These are phyloP conservation scores for Limenitis arthemis DNA, from an alignment of 2,888 invertebrate species.

Conservation along the genomic window DNA sequence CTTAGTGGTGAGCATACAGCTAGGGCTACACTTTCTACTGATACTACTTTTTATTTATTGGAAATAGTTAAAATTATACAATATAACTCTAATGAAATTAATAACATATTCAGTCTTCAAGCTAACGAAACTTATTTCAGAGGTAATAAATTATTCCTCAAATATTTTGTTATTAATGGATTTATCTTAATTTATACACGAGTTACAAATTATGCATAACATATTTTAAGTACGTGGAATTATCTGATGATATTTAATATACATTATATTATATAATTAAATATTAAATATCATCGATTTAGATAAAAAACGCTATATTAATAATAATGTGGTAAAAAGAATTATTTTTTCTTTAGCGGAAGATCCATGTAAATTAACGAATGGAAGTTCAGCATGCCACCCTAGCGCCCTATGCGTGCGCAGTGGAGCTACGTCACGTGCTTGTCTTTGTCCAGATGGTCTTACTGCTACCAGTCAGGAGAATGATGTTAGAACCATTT, in stretches of 20 bases:
- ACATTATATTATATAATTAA: too few relatives aligned
- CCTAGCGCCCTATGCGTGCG: conserved; percentile 74
- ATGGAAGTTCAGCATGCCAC: conserved; percentile 58
- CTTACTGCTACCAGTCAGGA: conserved; percentile 38
- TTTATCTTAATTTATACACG: too few relatives aligned
- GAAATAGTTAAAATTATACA: too few relatives aligned
- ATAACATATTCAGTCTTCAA: too few relatives aligned
- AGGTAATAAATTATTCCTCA: too few relatives aligned
- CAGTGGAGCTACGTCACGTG: conserved; percentile 40
- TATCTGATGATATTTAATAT: too few relatives aligned
- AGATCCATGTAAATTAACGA: conserved; percentile 72
- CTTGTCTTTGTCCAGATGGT: conserved; percentile 73
- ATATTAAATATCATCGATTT: not conserved
- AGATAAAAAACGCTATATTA: not conserved
- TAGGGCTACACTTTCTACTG: not conserved
- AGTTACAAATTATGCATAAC: too few relatives aligned
- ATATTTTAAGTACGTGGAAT: too few relatives aligned
- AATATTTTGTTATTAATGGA: too few relatives aligned
- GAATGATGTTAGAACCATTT: conserved; percentile 28
- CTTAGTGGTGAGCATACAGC: conserved; percentile 22
- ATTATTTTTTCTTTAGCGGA: conserved; percentile 30
- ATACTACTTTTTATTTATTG: not conserved
- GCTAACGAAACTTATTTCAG: too few relatives aligned
- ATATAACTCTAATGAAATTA: too few relatives aligned
- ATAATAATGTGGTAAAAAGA: too few relatives aligned